Percentiles rank a stretch among this genome's conserved stretches.
These are phyloP conservation scores for Xiphophorus maculatus DNA, from an alignment of 2,113 vertebrate genomes.

Conservation along the genomic window DNA sequence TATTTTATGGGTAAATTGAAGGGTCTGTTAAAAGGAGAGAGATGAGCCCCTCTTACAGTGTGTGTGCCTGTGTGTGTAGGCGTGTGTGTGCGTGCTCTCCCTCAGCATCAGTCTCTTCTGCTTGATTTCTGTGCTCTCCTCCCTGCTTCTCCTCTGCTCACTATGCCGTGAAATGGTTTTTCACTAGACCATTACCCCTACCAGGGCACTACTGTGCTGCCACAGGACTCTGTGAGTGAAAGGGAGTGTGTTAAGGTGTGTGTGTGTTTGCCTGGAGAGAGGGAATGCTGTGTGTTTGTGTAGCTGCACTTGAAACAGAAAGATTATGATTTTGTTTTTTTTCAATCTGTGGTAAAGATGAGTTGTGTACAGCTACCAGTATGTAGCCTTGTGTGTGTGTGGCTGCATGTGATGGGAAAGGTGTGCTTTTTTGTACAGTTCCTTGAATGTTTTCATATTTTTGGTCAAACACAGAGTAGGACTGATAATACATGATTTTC, in stretches of 20 bases:
- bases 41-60: constrained; percentile 49
- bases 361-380: constrained; percentile 4
- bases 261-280: background rate
- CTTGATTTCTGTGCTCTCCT: constrained; percentile 71
- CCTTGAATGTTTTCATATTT: background rate
- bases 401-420: background rate
- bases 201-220: constrained; percentile 49
- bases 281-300: constrained; percentile 17
- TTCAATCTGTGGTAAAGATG: constrained; percentile 5
- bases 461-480: background rate
- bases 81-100: constrained; percentile 32
- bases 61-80: constrained; percentile 5
- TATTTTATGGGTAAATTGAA: constrained; percentile 70
- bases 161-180: constrained; percentile 82
- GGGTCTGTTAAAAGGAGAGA: constrained; percentile 62
- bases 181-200: constrained; percentile 80
- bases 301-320: constrained; percentile 32
- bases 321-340: constrained; percentile 37
- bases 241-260: constrained; percentile 32
- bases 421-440: background rate
- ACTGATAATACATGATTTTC: background rate
- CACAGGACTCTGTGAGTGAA: constrained; percentile 37
- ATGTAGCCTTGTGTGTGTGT: background rate
- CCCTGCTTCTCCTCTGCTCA: constrained; percentile 76
- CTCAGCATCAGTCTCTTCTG: constrained; percentile 73